Evolutionary conservation across 2,888 invertebrate genomes (phyloP).

Genomic region (Argynnis bischoffii): DNA sequence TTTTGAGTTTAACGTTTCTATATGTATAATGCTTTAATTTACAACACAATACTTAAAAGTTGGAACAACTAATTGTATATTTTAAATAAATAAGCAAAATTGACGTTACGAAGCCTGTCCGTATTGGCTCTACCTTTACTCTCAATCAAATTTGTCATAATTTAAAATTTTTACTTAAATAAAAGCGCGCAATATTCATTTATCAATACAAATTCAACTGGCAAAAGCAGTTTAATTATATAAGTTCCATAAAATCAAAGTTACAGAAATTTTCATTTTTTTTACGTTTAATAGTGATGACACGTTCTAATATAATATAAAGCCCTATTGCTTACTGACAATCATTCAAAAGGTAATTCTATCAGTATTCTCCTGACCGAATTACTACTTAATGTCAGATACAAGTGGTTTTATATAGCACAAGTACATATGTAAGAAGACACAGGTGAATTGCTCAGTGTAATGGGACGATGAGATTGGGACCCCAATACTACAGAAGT

Average conservation of each 20-base stretch:
- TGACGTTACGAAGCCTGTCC: neutral
- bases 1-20: neutral
- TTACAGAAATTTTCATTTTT: too few species aligned
- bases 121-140: slow-evolving; percentile 13
- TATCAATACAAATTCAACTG: neutral
- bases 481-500: too few species aligned
- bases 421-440: too few species aligned
- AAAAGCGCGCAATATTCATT: neutral
- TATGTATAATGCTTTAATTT: neutral
- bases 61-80: slow-evolving; percentile 16
- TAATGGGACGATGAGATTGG: too few species aligned
- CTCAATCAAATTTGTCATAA: slow-evolving; percentile 18
- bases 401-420: too few species aligned
- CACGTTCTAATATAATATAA: too few species aligned
- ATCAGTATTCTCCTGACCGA: too few species aligned
- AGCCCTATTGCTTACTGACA: too few species aligned
- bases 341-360: too few species aligned
- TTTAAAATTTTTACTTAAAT: slow-evolving; percentile 14
- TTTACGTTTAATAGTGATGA: too few species aligned
- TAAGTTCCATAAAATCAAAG: neutral
- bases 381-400: too few species aligned
- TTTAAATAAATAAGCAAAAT: slow-evolving; percentile 9
- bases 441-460: too few species aligned
- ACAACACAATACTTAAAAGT: neutral
- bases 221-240: neutral